Percentiles rank a stretch among this genome's conserved stretches.
These are phyloP conservation scores for Myotis planiceps DNA, from an alignment of 2,797 vertebrate species.

Conservation along the genomic window DNA sequence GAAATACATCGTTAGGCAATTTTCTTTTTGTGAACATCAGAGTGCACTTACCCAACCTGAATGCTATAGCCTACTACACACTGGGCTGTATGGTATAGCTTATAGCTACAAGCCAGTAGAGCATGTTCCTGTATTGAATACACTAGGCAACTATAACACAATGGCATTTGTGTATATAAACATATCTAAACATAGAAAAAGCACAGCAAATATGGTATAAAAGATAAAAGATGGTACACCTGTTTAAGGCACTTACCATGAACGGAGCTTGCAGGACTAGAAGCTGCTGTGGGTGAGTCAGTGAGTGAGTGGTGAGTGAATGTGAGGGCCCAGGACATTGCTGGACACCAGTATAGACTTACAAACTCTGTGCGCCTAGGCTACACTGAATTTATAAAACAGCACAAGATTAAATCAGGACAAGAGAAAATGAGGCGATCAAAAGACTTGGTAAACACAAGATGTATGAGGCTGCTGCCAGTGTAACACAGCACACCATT, in stretches of 20 bases:
- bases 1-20: background rate
- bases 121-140: background rate
- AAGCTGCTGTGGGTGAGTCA: background rate
- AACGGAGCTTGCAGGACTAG: background rate
- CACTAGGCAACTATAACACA: background rate
- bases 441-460: background rate
- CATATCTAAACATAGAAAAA: background rate
- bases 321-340: background rate
- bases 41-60: background rate
- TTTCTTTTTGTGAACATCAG: background rate
- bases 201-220: background rate
- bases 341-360: background rate
- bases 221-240: background rate
- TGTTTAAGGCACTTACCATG: background rate
- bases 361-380: background rate
- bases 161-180: background rate
- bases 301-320: background rate
- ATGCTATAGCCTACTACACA: background rate
- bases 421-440: background rate
- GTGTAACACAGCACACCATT: background rate
- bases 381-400: background rate
- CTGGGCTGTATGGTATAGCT: background rate
- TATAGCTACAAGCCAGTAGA: background rate
- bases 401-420: background rate
- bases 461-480: background rate